Evolutionary conservation across 2,797 vertebrate species (phyloP), one percentile per base, ranked within the genome.

Genomic region (Takifugu ocellatus): DNA sequence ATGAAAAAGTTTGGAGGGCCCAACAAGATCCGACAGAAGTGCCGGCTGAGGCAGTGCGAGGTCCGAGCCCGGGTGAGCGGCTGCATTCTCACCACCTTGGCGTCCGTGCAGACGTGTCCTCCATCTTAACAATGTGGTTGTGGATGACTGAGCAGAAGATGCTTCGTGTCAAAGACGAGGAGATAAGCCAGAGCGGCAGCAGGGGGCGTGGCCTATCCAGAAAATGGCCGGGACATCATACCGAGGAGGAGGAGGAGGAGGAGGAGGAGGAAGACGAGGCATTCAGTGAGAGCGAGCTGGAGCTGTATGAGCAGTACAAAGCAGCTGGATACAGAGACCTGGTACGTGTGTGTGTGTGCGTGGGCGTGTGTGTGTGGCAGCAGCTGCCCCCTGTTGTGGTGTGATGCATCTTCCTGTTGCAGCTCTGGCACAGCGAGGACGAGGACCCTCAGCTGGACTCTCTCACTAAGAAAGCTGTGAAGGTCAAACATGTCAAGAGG

Each of bases 1-100:
- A 97, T 97, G 95, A 97, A 97, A 85, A 97, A 97, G 52, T 97
- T 97, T 0, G 95, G 95, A 6, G 95, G 95, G 3, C 95, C 95
- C 1, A 97, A 97, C 87, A 95, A 94, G 72, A 96, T 97, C 82
- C 87, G 95, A 3, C 95, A 97, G 88, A 97, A 97, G 81, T 97
- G 95, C 48, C 89, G 95, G 0, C 85, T 95, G 43, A 83, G 95
- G 24, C 95, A 97, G 88, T 97, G 95, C 78, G 94, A 95, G 79
- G 93, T 97, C 61, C 91, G 95, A 16, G 95, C 95, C 0, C 87
- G 95, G 87, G 95, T 95, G 81, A 92, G 93, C 1, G 1, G 2
- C 5, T 10, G 3, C 6, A 2, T 10, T 1, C 42, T 43, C 5
- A 9, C 39, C 14, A 21, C 21, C 21, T 21, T 21, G 21, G 21